A percentile compares a stretch with the other conserved stretches of the same genome.
phyloP scores from a whole-genome alignment of 2,888 invertebrate genomes.

The Drosophila antonietae region DNA sequence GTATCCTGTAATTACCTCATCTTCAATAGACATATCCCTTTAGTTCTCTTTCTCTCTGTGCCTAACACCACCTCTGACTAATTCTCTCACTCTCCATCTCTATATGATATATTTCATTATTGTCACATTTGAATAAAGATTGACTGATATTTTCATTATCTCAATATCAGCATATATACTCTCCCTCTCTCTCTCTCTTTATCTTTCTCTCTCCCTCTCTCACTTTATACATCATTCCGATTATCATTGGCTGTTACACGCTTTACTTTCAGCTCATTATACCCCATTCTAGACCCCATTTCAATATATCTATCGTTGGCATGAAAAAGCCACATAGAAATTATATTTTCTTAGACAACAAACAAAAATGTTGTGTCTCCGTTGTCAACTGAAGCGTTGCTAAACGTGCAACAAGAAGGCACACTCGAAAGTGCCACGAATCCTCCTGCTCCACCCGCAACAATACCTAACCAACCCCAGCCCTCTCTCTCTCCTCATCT shows the following conservation, averaged over 20 bases:
- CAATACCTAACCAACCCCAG: not conserved
- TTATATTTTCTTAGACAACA: conserved; percentile 13
- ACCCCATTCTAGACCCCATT: not conserved
- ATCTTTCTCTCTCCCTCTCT: too few species aligned
- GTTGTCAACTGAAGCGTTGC: conserved; percentile 51
- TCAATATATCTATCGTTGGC: not conserved
- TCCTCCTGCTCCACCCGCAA: not conserved
- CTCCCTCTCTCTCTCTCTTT: too few species aligned
- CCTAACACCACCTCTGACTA: too few species aligned
- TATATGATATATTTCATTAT: not conserved
- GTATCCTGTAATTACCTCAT: too few species aligned
- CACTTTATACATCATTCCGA: not conserved
- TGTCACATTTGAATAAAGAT: too few species aligned
- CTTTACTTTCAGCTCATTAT: not conserved
- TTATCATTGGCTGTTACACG: not conserved
- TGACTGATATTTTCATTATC: not conserved
- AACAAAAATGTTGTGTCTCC: conserved; percentile 12
- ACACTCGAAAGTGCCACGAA: conserved; percentile 9
- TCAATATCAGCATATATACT: not conserved
- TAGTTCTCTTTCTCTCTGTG: too few species aligned
- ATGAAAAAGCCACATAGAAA: conserved; percentile 28
- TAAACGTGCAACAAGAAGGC: conserved; percentile 39
- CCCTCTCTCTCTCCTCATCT: not conserved
- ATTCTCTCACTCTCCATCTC: not conserved
- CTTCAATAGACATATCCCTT: too few species aligned